phyloP scores from a whole-genome alignment of 2,113 vertebrate genomes.

The Sapayoa aenigma region DNA sequence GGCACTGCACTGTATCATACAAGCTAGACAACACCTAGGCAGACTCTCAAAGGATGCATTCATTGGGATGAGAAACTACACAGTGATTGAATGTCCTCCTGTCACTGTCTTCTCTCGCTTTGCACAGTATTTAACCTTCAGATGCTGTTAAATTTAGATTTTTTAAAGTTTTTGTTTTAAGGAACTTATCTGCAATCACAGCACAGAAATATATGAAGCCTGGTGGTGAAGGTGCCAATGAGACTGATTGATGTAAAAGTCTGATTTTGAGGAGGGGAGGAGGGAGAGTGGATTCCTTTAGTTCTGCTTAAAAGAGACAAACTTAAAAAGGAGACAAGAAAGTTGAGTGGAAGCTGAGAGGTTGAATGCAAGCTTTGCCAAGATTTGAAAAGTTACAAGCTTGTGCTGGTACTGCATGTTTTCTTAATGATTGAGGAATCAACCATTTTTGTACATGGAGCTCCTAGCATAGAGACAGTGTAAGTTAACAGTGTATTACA shows the following conservation, averaged over 20 bases:
- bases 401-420: conserved; percentile 36
- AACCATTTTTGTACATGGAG: background rate
- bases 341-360: conserved; percentile 43
- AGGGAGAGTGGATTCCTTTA: background rate
- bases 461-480: background rate
- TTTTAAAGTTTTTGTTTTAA: background rate
- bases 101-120: conserved; percentile 9
- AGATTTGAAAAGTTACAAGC: conserved; percentile 33
- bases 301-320: conserved; percentile 25
- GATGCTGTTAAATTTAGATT: background rate
- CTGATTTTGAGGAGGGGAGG: background rate
- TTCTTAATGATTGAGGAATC: conserved; percentile 20
- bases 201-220: background rate
- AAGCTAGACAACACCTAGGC: conserved; percentile 51
- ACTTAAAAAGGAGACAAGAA: conserved; percentile 35
- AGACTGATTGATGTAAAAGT: conserved; percentile 50
- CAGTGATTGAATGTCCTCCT: background rate
- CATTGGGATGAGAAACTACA: background rate
- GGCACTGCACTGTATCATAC: conserved; percentile 38
- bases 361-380: conserved; percentile 31
- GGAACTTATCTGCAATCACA: background rate
- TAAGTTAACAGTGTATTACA: background rate
- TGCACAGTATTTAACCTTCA: conserved; percentile 9
- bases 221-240: conserved; percentile 12
- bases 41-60: conserved; percentile 43